Evolutionary conservation across 2,888 invertebrate species (phyloP), one percentile per base, ranked within the genome.

Genomic region (Podabrus alpinus): DNA sequence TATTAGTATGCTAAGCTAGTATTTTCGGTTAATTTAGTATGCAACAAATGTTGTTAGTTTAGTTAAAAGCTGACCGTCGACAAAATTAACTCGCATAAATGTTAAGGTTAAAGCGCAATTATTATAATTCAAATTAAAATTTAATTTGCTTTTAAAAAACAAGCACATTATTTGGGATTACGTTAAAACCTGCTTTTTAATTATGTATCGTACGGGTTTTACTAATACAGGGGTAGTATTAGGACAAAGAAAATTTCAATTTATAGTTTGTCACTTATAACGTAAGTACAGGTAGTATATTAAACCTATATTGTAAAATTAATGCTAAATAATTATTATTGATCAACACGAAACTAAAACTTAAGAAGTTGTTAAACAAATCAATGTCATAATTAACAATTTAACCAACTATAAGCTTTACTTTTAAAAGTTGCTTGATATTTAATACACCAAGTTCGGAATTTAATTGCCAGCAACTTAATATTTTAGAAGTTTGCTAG

Each of bases 31-130:
- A 79, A 80, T 82, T 82, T 82, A 79, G 81, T 80, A 82, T 82
- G 81, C 82, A 80, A 74, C 77, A 77, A 80, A 72, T 76, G 78
- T 78, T 64, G 74, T 78, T 74, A 79, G 79, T 79, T 79, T 82
- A 81, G 81, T 80, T 82, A 80, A 76, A 82, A 80, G 81, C 82
- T 82, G 82, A 82, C 82, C 82, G 80, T 79, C 80, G 82, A 82
- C 81, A 81, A 78, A 82, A 82, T 82, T 82, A 82, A 81, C 79
- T 64, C 24, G 59, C 66, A 59, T 64, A 24, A 25, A 66, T 71
- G 64, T 45, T 15, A 17, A 29, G 21, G 62, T 64, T 64, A 64
- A 64, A 64, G 11, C 21, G n/a, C n/a, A 64, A 64, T 64, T 21
- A 21, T 64, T 64, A 64, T 64, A 64, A 64, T 64, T 64, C 61